Conservation (phyloP, 1,140 invertebrate genomes). For the Zaprionus nigranus region DNA sequence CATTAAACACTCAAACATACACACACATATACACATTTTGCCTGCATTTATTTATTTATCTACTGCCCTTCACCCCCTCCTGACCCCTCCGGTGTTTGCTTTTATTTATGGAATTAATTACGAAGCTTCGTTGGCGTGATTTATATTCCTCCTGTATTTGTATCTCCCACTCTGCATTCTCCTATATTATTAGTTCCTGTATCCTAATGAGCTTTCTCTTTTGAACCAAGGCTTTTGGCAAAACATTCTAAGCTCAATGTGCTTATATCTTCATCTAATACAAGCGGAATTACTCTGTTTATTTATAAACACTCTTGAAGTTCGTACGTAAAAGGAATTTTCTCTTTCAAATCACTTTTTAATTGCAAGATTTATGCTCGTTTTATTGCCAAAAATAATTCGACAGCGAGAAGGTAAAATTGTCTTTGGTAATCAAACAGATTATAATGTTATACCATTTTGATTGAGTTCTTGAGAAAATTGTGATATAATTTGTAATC, state of each 20-base stretch:
- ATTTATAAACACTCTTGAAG: background rate
- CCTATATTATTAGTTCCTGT: background rate
- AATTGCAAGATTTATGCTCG: background rate
- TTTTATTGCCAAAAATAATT: background rate
- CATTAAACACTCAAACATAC: conserved; percentile 11
- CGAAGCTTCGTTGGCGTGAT: conserved; percentile 42
- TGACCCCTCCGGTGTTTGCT: background rate
- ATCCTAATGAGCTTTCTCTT: conserved; percentile 40
- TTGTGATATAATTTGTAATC: background rate
- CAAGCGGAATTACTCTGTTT: conserved; percentile 1
- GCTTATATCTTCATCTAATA: conserved; percentile 30
- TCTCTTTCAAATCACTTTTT: background rate
- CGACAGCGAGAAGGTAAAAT: background rate
- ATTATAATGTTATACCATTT: background rate
- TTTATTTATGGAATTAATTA: conserved; percentile 65
- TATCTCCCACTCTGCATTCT: background rate
- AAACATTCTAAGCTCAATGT: conserved; percentile 28
- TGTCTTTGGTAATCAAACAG: background rate
- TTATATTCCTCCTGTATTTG: conserved; percentile 24
- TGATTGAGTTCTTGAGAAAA: background rate
- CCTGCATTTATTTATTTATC: conserved; percentile 7
- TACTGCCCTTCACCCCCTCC: background rate
- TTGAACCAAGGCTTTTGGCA: background rate
- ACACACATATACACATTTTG: background rate
- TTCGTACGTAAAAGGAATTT: background rate